A percentile compares a stretch with the other conserved stretches of the same genome.
Conservation (phyloP, 2,888 invertebrate species). For the Eristalinus sepulchralis region DNA sequence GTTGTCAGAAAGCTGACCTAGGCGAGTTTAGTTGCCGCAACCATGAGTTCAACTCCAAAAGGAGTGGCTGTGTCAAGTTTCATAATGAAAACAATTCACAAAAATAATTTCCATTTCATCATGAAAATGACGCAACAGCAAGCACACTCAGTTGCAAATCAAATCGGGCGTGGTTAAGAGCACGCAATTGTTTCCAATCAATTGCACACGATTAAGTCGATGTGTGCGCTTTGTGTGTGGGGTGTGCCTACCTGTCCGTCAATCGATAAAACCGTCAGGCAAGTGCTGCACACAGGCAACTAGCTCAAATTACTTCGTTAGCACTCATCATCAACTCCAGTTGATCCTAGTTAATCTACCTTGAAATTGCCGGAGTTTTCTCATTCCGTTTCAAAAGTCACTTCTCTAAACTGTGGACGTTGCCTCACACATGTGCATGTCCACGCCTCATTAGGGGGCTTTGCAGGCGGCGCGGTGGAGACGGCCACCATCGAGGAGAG, state of each 20-base stretch:
- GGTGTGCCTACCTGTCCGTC: too few relatives aligned
- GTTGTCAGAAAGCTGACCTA: too few relatives aligned
- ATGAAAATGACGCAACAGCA: not conserved
- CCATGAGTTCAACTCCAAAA: too few relatives aligned
- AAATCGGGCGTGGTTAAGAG: not conserved
- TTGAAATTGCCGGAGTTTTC: not conserved
- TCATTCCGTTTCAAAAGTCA: not conserved
- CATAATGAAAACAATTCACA: not conserved
- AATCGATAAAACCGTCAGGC: not conserved
- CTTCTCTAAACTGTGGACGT: not conserved
- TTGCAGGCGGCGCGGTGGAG: conserved; percentile 6
- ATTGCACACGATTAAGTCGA: not conserved
- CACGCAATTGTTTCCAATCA: not conserved
- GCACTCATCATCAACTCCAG: not conserved
- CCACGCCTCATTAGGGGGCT: conserved; percentile 22
- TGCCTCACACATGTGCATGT: not conserved
- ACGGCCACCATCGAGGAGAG: not conserved
- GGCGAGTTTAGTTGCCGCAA: too few relatives aligned
- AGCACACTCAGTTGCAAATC: not conserved
- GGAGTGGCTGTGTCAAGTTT: not conserved
- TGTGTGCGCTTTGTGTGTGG: not conserved
- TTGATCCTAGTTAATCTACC: not conserved
- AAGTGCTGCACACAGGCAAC: not conserved
- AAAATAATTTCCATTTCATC: not conserved
- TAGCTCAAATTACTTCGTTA: not conserved